These are phyloP conservation scores for Teleiodes luculella DNA, from an alignment of 2,888 invertebrate species.

Conservation along the genomic window DNA sequence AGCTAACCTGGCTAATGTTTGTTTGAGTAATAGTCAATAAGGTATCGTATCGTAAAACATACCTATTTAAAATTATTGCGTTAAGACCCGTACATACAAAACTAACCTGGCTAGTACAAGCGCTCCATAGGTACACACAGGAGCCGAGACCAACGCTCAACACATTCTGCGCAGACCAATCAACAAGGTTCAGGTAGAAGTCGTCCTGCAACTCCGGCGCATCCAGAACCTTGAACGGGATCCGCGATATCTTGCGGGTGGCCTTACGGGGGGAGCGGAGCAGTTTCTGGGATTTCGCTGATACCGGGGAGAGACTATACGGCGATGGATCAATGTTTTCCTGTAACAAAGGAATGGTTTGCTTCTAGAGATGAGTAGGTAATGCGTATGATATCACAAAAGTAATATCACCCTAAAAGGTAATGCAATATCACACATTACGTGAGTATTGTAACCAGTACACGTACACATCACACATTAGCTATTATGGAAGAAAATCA, in stretches of 20 bases:
- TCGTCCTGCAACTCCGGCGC: conserved; percentile 99
- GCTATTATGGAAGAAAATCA: too few relatives aligned
- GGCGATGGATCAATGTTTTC: conserved; percentile 90
- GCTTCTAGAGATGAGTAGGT: too few relatives aligned
- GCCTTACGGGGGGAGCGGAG: conserved; percentile 97
- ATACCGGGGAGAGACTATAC: conserved; percentile 96
- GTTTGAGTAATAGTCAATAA: too few relatives aligned
- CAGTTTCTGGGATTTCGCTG: conserved; percentile 95
- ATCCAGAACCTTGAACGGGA: conserved; percentile 98
- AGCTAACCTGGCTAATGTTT: too few relatives aligned
- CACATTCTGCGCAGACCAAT: conserved; percentile 99
- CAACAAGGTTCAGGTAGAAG: conserved; percentile 98
- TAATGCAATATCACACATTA: too few relatives aligned
- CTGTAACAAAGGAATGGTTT: conserved; percentile 69
- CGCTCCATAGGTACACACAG: conserved; percentile 99
- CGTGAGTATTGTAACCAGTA: too few relatives aligned
- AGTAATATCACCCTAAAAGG: too few relatives aligned
- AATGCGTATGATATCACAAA: too few relatives aligned
- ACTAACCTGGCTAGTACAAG: conserved; percentile 94
- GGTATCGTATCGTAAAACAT: too few relatives aligned
- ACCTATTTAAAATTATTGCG: too few relatives aligned
- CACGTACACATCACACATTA: too few relatives aligned
- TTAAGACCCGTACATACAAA: neutral
- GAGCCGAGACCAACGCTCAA: conserved; percentile 98
- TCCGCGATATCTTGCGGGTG: conserved; percentile 98